These are phyloP conservation scores for Hydrochoerus hydrochaeris DNA, from an alignment of 2,113 vertebrate genomes.

Conservation along the genomic window DNA sequence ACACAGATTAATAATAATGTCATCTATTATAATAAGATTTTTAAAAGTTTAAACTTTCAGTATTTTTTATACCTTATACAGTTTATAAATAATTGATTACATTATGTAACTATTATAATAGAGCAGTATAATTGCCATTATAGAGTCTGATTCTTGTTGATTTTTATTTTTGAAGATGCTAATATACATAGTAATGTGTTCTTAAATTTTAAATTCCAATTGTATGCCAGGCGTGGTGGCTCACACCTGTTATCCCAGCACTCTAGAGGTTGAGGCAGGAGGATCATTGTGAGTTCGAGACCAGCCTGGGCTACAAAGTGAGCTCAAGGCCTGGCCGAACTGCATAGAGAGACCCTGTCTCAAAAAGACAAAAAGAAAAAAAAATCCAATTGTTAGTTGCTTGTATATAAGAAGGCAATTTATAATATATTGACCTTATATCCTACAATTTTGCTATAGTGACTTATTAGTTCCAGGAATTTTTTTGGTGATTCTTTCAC, in stretches of 20 bases:
- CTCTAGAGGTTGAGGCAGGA: too few species aligned
- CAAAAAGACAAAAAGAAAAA: too few species aligned
- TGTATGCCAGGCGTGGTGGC: too few species aligned
- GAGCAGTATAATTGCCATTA: too few species aligned
- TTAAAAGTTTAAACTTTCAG: not conserved
- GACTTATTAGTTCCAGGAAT: not conserved
- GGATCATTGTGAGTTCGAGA: too few species aligned
- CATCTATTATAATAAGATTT: not conserved
- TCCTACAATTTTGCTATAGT: not conserved
- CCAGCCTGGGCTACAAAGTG: too few species aligned
- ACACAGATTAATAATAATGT: not conserved
- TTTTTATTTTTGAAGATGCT: not conserved
- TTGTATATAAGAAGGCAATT: not conserved
- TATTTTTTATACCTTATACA: not conserved
- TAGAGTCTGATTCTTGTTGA: too few species aligned
- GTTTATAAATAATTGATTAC: not conserved
- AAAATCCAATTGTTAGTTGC: not conserved
- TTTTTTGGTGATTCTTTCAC: not conserved
- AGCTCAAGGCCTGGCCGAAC: too few species aligned
- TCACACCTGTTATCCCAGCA: too few species aligned
- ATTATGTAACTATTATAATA: not conserved
- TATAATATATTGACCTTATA: not conserved
- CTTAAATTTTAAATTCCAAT: not conserved
- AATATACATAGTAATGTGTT: not conserved
- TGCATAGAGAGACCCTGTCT: too few species aligned